phyloP scores from a whole-genome alignment of 2,797 vertebrate species.

The Argentina silus region DNA sequence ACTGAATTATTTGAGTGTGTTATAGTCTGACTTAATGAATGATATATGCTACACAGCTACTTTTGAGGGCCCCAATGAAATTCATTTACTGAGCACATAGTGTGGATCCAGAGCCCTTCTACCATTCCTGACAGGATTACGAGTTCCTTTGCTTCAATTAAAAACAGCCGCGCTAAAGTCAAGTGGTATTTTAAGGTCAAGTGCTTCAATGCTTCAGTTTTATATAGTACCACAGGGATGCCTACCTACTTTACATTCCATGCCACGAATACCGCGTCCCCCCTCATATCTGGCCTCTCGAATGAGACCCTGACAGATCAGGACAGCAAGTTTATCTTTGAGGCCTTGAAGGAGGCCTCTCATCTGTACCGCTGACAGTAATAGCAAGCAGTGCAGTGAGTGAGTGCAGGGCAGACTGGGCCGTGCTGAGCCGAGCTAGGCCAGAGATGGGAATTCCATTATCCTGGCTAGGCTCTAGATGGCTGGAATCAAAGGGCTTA shows the following conservation, averaged over 20 bases:
- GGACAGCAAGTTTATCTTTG: slow-evolving; percentile 62
- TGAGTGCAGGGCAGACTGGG: slow-evolving; percentile 13
- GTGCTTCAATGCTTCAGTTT: slow-evolving; percentile 50
- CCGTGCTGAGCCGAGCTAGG: slow-evolving; percentile 39
- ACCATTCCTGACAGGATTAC: slow-evolving; percentile 20
- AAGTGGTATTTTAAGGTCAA: slow-evolving; percentile 52
- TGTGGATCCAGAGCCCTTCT: background rate
- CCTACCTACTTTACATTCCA: slow-evolving; percentile 69
- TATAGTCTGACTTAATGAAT: background rate
- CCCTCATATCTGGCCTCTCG: slow-evolving; percentile 58
- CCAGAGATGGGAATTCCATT: slow-evolving; percentile 61
- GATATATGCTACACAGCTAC: background rate
- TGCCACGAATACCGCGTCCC: slow-evolving; percentile 64
- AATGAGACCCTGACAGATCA: slow-evolving; percentile 44
- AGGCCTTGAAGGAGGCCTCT: slow-evolving; percentile 61
- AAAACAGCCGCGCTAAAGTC: slow-evolving; percentile 32
- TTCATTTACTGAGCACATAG: background rate
- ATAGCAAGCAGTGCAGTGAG: slow-evolving; percentile 33
- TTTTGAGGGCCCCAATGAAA: slow-evolving; percentile 7
- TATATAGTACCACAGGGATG: slow-evolving; percentile 55
- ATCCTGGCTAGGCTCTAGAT: slow-evolving; percentile 38
- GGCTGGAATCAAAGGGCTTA: slow-evolving; percentile 55
- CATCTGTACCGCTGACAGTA: slow-evolving; percentile 39
- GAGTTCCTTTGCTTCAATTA: slow-evolving; percentile 25
- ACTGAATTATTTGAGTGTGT: background rate